Evolutionary conservation across 92 coral and sea anemone species (phyloP), one percentile per base, ranked within the genome.

Genomic region (Phenganax subtilis): DNA sequence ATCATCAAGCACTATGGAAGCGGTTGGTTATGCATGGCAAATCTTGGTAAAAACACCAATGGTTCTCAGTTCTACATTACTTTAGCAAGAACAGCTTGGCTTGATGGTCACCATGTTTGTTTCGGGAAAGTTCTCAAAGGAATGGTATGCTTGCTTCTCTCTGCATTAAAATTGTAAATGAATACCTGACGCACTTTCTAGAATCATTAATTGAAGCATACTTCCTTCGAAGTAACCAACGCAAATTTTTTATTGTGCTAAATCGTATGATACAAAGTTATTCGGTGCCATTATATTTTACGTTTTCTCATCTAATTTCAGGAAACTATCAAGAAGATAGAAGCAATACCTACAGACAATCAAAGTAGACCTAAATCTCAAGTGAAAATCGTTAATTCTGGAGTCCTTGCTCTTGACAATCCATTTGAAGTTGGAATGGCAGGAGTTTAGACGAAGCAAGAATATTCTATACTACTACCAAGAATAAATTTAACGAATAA

Each of bases 21-120:
- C 12, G 97, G 97, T 67, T 91, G 96, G 97, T 61, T 93, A 79
- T 93, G 97, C 64, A 93, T 93, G 97, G 97, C 97, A 2, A 93
- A 93, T 80, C 91, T 93, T 54, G 97, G 96, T 3, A 87, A 88
- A 59, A 87, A 93, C 57, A 93, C 97, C 5, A 93, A 93, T 66
- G 93, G 93, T 20, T 93, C 97, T 6, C 97, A 93, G 90, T 91
- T 93, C 76, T 93, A 93, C 87, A 91, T 93, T 73, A 93, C 97
- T 8, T 76, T 84, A 3, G 81, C 81, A 6, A 90, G 86, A 77
- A 93, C 97, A 0, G 85, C 89, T 57, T 93, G 97, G 97, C 86
- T 93, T 79, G 91, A 93, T 64, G 92, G 90, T 57, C 87, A 83
- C 72, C 97, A 93, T 63, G 87, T 92, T 0, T 93, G 97, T 86